These are phyloP conservation scores for Lasaia peninsularis DNA, from an alignment of 1,140 invertebrate species.

Conservation along the genomic window DNA sequence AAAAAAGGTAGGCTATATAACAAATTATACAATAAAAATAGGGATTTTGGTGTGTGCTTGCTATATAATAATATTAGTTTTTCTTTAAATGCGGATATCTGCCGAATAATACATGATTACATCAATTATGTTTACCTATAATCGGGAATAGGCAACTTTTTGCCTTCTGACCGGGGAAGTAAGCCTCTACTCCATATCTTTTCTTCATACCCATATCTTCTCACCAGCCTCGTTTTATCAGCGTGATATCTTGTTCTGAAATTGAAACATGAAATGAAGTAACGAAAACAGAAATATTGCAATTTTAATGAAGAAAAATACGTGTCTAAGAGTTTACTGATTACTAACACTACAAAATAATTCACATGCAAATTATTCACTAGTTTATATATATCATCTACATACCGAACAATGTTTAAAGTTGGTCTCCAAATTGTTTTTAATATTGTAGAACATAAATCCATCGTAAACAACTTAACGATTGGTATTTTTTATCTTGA, in stretches of 20 bases:
- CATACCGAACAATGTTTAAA: conserved; percentile 56
- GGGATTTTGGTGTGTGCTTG: no score
- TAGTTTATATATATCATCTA: conserved; percentile 14
- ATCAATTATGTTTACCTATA: conserved; percentile 75
- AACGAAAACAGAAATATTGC: no score
- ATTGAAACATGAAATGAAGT: conserved; percentile 22
- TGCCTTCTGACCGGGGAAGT: conserved; percentile 79
- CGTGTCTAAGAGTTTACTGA: no score
- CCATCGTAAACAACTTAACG: conserved; percentile 33
- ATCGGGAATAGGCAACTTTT: conserved; percentile 80
- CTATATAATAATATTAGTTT: no score
- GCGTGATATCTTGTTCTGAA: conserved; percentile 80
- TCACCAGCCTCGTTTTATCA: conserved; percentile 81
- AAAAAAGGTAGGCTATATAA: no score
- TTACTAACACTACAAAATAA: no score
- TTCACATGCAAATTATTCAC: no score
- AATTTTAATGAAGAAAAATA: no score
- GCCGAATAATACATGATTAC: no score
- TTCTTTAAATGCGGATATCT: no score
- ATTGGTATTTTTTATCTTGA: no score
- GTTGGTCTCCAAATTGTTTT: conserved; percentile 54
- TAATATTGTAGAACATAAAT: conserved; percentile 45
- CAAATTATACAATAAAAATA: no score
- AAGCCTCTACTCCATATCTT: conserved; percentile 81
- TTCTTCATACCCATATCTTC: conserved; percentile 85